phyloP scores from a whole-genome alignment of 2,888 invertebrate species.

The Drosophila pseudotalamancana region DNA sequence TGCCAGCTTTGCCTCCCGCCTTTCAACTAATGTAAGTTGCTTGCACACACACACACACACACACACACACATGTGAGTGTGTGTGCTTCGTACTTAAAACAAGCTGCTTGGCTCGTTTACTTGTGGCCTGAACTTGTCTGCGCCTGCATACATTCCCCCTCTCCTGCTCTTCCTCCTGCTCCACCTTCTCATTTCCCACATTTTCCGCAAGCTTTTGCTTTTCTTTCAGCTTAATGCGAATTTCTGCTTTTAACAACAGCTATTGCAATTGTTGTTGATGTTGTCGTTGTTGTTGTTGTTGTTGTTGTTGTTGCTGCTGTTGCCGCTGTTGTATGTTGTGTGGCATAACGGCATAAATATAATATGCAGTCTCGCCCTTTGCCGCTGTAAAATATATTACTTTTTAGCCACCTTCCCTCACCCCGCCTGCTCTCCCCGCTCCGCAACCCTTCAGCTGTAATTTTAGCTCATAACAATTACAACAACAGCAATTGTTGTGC shows the following conservation, averaged over 20 bases:
- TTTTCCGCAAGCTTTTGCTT: conserved; percentile 50
- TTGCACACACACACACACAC: conserved; percentile 8
- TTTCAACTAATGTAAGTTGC: conserved; percentile 57
- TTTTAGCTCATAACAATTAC: conserved; percentile 77
- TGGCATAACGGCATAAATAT: conserved; percentile 69
- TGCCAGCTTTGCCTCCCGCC: conserved; percentile 51
- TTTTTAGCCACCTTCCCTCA: conserved; percentile 47
- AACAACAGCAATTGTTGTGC: conserved; percentile 62
- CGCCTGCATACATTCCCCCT: conserved; percentile 13
- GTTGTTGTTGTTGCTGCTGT: conserved; percentile 30
- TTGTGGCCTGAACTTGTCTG: conserved; percentile 71
- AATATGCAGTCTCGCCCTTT: conserved; percentile 76
- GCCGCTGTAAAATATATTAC: conserved; percentile 73
- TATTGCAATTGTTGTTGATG: conserved; percentile 54
- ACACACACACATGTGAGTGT: conserved; percentile 12
- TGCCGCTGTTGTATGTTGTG: conserved; percentile 34
- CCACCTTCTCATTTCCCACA: conserved; percentile 1
- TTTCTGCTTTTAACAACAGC: conserved; percentile 75
- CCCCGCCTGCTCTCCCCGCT: background rate
- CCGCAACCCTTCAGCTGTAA: conserved; percentile 44
- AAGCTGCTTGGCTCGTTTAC: conserved; percentile 74
- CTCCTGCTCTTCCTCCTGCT: background rate
- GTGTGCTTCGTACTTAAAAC: conserved; percentile 58
- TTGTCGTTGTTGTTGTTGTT: conserved; percentile 30
- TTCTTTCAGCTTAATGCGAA: conserved; percentile 76